Conservation (phyloP, 2,113 vertebrate species). For the Struthio camelus region DNA sequence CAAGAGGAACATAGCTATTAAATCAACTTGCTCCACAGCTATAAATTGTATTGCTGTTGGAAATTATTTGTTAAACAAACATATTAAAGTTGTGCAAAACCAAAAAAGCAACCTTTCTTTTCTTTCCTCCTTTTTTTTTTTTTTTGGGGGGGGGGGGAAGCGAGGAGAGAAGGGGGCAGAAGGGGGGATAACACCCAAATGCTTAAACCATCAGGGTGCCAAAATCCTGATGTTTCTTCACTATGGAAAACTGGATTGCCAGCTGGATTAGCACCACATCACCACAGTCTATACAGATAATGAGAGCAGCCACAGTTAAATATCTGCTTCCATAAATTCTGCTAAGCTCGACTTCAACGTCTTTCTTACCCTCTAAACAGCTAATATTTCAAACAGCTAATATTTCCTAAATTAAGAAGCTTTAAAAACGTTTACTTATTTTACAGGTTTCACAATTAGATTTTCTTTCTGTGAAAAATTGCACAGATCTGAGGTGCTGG, state of each 20-base stretch:
- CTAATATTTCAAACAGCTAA: neutral
- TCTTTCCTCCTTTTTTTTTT: neutral
- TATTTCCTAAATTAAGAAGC: neutral
- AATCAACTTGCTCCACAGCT: neutral
- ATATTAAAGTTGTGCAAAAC: neutral
- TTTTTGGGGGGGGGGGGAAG: neutral
- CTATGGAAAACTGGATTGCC: neutral
- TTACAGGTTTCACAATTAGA: neutral
- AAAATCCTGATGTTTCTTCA: neutral
- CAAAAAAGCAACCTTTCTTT: neutral
- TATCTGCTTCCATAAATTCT: neutral
- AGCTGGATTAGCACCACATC: neutral
- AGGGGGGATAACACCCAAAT: neutral
- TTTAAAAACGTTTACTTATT: neutral
- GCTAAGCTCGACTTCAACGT: neutral
- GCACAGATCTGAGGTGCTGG: neutral
- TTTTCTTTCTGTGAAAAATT: neutral
- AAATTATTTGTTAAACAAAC: neutral
- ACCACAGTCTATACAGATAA: too few relatives aligned
- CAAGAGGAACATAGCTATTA: neutral
- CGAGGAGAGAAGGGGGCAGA: fast-evolving
- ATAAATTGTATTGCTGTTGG: neutral
- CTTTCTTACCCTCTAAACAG: neutral
- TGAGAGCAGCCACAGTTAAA: too few relatives aligned
- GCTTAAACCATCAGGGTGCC: neutral